Base-by-base conservation (phyloP, 2,113 vertebrate species). In the Oncorhynchus masou region DNA sequence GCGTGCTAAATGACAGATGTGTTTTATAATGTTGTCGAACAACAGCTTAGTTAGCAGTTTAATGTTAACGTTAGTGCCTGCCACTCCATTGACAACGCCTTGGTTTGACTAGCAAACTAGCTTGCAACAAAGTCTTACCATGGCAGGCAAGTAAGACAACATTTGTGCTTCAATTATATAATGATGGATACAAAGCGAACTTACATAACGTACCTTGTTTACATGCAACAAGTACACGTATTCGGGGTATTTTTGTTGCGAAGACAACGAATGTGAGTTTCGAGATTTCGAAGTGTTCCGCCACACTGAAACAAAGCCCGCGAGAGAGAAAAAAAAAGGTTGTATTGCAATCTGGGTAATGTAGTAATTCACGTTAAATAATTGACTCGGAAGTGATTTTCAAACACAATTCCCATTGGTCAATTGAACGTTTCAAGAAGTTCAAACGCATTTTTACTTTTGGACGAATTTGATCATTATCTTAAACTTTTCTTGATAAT, bases 261-360 rank as follows among this genome's bases (percentile, higher is more conserved):
- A 79, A 76, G 34, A 62, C 51, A 77, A 75, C 62, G 69, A 20
- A 76, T 51, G 71, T 1, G 78, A 73, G 15, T 74, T 91, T 91
- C 39, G 39, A 0, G 39, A 45, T 45, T 45, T 45, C 81, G 71
- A 92, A 92, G 82, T 49, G 83, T 88, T 81, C 91, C 93, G 92
- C 93, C 93, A 93, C 90, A 84, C 79, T 87, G 89, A 91, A 89
- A 87, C 90, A 86, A 88, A 92, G 88, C 93, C 90, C 93, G 93
- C 93, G 92, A 93, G 88, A 91, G 74, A 57, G 73, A 77, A 54
- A 7, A 59, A n/a, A 4, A 22, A 22, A 62, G 39, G 39, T 39
- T 5, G 59, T 5, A 3, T 62, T 62, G 85, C 65, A 80, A 79
- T 75, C 5, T 85, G 83, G 85, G 78, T 45, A 27, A 34, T 74